These are phyloP conservation scores for Patella caerulea DNA, from an alignment of 2,888 invertebrate genomes.

Conservation along the genomic window DNA sequence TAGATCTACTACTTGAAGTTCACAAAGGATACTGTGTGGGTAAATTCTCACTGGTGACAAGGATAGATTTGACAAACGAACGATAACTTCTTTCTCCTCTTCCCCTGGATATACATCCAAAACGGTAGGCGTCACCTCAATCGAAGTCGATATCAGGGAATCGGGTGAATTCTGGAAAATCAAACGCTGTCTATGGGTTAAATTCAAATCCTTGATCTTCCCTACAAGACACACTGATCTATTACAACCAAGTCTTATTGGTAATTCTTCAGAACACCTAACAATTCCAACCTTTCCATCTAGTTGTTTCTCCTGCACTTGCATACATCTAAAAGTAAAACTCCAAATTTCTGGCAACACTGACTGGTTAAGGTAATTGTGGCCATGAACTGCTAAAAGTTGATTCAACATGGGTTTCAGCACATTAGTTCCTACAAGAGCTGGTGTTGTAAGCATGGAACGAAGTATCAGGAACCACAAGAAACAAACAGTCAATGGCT, in stretches of 20 bases:
- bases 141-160: no score
- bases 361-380: not conserved
- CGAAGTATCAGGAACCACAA: not conserved
- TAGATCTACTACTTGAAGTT: not conserved
- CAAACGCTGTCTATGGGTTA: no score
- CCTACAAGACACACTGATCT: no score
- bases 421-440: slow-evolving; percentile 3
- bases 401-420: not conserved
- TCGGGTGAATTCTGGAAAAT: no score
- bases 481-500: slow-evolving; percentile 6
- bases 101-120: not conserved
- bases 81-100: not conserved
- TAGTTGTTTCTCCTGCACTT: no score
- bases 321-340: not conserved
- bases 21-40: slow-evolving; percentile 4
- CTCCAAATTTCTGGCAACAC: not conserved
- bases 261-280: no score
- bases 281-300: no score
- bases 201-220: no score
- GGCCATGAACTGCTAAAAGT: not conserved
- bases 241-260: no score
- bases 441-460: not conserved
- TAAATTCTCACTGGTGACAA: not conserved
- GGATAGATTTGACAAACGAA: not conserved
- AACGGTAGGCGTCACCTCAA: no score